phyloP scores from a whole-genome alignment of 2,888 invertebrate species.

The Flexamia atlantica region DNA sequence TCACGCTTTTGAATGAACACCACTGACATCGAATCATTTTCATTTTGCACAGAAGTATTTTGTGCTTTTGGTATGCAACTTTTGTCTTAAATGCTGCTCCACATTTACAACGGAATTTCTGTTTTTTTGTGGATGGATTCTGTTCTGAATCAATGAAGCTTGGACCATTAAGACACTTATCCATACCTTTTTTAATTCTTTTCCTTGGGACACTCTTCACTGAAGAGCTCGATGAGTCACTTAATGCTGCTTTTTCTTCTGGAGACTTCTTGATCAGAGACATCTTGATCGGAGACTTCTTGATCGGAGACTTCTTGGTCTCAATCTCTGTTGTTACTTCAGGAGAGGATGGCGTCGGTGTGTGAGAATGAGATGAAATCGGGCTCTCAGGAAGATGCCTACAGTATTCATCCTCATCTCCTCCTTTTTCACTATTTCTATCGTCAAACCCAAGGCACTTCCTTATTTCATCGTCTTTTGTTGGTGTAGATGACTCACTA shows the following conservation, averaged over 20 bases:
- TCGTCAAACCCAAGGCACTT: not conserved
- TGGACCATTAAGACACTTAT: not conserved
- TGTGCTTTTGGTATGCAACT: slow-evolving; percentile 7
- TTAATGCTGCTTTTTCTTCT: not conserved
- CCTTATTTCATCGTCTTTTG: not conserved
- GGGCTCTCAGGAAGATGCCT: slow-evolving; percentile 5
- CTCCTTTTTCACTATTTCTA: not conserved
- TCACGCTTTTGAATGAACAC: slow-evolving; percentile 55
- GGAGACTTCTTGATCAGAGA: not conserved
- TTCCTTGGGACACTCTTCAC: not conserved
- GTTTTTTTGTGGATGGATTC: not conserved
- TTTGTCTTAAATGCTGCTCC: slow-evolving; percentile 16
- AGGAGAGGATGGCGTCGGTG: too few species aligned
- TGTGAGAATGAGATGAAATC: not conserved
- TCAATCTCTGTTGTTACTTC: not conserved
- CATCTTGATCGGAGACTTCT: not conserved
- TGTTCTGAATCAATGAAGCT: not conserved
- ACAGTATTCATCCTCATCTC: slow-evolving; percentile 1
- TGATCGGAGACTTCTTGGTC: too few species aligned
- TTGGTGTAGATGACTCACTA: not conserved
- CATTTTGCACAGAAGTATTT: not conserved
- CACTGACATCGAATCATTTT: slow-evolving; percentile 65
- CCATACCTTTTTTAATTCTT: not conserved
- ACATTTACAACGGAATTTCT: slow-evolving; percentile 32
- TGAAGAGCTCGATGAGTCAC: not conserved